Conservation (phyloP, 2,113 vertebrate genomes). For the Ovis aries region ARS-UI_Ramb_v3.0 NC_056063.1:52039001-52039500, state of each 20-base stretch:
- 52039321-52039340: not conserved
- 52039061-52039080: not conserved
- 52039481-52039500: no score
- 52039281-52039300: not conserved
- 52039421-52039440: not conserved
- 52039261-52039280: not conserved
- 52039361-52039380: not conserved
- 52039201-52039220: not conserved
- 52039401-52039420: not conserved
- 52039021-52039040: not conserved
- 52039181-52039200: not conserved
- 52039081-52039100: not conserved
- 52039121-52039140: not conserved
- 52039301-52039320: not conserved
- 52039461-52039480: no score
- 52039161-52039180: not conserved
- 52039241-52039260: not conserved
- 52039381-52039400: not conserved
- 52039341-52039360: not conserved
- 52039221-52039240: not conserved
- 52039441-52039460: no score
- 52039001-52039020: not conserved
- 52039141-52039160: not conserved
- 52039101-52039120: not conserved
- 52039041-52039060: not conserved